phyloP scores from a whole-genome alignment of 1,140 invertebrate species.

The Musca domestica region DNA sequence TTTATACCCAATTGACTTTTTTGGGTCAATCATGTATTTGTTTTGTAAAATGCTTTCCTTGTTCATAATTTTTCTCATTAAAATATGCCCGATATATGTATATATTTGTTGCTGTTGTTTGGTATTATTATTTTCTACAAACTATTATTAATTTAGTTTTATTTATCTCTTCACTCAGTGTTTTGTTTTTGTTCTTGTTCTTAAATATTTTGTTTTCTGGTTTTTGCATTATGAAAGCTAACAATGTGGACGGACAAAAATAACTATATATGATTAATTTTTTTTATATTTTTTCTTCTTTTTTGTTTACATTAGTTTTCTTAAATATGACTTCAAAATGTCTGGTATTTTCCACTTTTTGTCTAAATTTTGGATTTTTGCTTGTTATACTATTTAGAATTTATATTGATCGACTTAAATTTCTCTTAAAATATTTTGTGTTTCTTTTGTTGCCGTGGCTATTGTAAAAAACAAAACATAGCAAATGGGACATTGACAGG shows the following conservation, averaged over 20 bases:
- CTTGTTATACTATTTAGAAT: background rate
- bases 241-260: constrained; percentile 55
- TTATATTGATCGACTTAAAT: background rate
- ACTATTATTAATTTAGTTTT: background rate
- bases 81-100: background rate
- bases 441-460: background rate
- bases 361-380: background rate
- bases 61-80: background rate
- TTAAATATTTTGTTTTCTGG: constrained; percentile 27
- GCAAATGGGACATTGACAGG: constrained; percentile 7
- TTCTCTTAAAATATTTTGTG: background rate
- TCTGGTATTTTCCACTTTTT: constrained; percentile 2
- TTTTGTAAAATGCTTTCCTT: too few species aligned
- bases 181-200: background rate
- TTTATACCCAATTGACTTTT: too few species aligned
- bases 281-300: constrained; percentile 37
- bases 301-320: constrained; percentile 3
- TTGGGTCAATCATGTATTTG: too few species aligned
- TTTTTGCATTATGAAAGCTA: constrained; percentile 49
- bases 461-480: constrained; percentile 15
- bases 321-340: constrained; percentile 9
- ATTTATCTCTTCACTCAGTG: background rate
- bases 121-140: background rate
- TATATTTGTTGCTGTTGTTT: background rate
- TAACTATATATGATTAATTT: constrained; percentile 53